These are phyloP conservation scores for Ascaphus truei DNA, from an alignment of 2,113 vertebrate species.

Conservation along the genomic window DNA sequence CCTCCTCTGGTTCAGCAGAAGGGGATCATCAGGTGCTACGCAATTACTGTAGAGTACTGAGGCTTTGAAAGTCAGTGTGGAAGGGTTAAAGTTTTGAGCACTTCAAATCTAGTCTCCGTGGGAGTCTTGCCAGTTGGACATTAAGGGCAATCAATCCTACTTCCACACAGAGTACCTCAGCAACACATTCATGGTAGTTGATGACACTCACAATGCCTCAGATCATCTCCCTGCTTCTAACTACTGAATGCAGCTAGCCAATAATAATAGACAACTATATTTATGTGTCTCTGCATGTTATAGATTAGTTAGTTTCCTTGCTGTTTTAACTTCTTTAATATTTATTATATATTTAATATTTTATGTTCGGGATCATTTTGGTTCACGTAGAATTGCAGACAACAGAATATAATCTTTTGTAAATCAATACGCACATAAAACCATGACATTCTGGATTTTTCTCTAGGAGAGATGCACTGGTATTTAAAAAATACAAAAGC, in stretches of 20 bases:
- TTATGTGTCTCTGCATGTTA: slow-evolving; percentile 18
- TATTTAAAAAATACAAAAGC: too few relatives aligned
- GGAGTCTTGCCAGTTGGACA: slow-evolving; percentile 28
- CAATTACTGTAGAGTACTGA: slow-evolving; percentile 23
- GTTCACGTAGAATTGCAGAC: not conserved
- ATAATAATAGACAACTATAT: slow-evolving; percentile 23
- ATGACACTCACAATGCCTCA: slow-evolving; percentile 22
- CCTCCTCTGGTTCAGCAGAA: slow-evolving; percentile 16
- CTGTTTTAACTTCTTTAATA: not conserved
- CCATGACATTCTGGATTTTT: not conserved
- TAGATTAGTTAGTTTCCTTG: slow-evolving; percentile 4
- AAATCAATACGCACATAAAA: not conserved
- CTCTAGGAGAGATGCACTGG: too few relatives aligned
- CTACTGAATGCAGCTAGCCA: slow-evolving; percentile 20
- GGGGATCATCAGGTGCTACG: slow-evolving; percentile 17
- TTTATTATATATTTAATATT: slow-evolving; percentile 8
- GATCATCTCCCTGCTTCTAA: slow-evolving; percentile 13
- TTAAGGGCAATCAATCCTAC: slow-evolving; percentile 30
- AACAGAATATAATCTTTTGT: not conserved
- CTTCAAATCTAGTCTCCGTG: slow-evolving; percentile 28
- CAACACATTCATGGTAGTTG: slow-evolving; percentile 26
- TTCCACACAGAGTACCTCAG: slow-evolving; percentile 22
- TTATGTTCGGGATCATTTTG: not conserved
- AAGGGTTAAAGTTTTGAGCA: slow-evolving; percentile 31
- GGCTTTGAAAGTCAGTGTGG: slow-evolving; percentile 26